Percentiles rank a stretch among this genome's conserved stretches.
phyloP scores from a whole-genome alignment of 2,797 vertebrate species.

The Dromococcyx pavoninus region DNA sequence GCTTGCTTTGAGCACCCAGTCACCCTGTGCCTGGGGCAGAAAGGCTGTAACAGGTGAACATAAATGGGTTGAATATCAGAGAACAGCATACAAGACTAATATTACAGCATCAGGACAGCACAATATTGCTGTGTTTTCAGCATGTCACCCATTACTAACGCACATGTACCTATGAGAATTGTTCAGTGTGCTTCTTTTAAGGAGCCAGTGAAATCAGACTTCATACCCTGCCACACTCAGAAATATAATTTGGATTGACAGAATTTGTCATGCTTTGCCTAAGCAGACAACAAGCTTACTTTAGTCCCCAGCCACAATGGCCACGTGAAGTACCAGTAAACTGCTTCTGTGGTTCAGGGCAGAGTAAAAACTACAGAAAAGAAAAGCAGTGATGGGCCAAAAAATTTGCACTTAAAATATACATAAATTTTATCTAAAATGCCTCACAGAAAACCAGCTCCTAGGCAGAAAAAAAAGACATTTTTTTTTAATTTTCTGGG shows the following conservation, averaged over 20 bases:
- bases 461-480: not conserved
- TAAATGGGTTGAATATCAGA: not conserved
- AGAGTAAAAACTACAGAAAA: not conserved
- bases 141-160: not conserved
- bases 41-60: not conserved
- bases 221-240: not conserved
- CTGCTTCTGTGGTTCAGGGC: not conserved
- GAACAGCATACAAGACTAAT: not conserved
- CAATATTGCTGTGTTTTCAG: not conserved
- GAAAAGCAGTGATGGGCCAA: not conserved
- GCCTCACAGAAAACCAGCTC: not conserved
- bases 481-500: conserved; percentile 8
- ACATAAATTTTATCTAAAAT: not conserved
- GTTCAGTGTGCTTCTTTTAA: not conserved
- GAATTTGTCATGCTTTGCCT: not conserved
- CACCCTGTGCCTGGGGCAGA: not conserved
- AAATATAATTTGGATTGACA: not conserved
- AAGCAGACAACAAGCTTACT: not conserved
- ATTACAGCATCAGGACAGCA: not conserved
- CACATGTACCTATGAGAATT: not conserved
- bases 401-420: not conserved
- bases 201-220: not conserved
- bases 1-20: not conserved
- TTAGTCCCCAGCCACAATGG: not conserved
- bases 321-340: not conserved